Conservation (phyloP, 2,888 invertebrate genomes). For the Muschampia plurimacula region DNA sequence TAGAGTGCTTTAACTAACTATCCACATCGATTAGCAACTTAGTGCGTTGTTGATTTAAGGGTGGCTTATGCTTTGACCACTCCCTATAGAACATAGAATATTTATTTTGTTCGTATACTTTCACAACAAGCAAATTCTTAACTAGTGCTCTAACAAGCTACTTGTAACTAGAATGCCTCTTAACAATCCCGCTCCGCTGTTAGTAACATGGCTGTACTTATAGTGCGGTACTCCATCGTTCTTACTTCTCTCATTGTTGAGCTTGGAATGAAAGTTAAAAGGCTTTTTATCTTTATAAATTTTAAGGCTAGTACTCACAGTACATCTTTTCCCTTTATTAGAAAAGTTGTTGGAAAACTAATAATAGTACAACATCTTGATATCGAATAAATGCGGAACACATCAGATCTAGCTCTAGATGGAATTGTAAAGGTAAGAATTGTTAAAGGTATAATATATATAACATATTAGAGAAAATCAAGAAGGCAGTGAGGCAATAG, state of each 20-base stretch:
- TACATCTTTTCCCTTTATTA: too few relatives aligned
- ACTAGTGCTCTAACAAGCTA: conserved; percentile 3
- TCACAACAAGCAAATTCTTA: not conserved
- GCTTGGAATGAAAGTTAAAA: not conserved
- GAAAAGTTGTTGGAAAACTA: too few relatives aligned
- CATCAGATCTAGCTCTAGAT: too few relatives aligned
- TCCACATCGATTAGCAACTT: not conserved
- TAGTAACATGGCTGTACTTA: not conserved
- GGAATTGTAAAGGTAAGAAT: too few relatives aligned
- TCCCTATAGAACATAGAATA: not conserved
- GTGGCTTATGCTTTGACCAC: not conserved
- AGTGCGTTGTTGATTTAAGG: not conserved
- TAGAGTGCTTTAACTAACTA: not conserved
- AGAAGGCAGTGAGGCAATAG: too few relatives aligned
- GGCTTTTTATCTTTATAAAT: not conserved
- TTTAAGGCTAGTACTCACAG: not conserved
- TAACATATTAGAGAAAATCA: too few relatives aligned
- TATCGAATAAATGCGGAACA: too few relatives aligned
- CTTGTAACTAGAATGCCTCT: conserved; percentile 6
- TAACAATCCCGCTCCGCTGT: not conserved
- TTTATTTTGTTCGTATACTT: not conserved
- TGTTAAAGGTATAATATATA: too few relatives aligned
- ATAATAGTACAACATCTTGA: too few relatives aligned
- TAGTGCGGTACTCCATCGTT: not conserved
- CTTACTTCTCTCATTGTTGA: not conserved